A percentile compares a stretch with the other conserved stretches of the same genome.
These are phyloP conservation scores for Burhinus oedicnemus DNA, from an alignment of 2,113 vertebrate species.

Conservation along the genomic window DNA sequence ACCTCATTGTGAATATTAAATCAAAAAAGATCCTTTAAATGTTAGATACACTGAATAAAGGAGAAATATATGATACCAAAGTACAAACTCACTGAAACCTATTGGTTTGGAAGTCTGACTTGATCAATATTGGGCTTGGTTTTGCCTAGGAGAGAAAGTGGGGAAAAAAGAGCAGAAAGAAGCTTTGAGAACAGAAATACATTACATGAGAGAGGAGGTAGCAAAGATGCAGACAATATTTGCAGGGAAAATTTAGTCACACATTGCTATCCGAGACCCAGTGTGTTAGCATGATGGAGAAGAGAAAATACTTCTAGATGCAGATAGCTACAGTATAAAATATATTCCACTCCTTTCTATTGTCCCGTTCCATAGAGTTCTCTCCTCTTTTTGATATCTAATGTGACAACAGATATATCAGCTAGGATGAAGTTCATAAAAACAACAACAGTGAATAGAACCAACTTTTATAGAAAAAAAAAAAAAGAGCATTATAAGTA, in stretches of 20 bases:
- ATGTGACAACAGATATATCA: background rate
- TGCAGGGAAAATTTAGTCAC: background rate
- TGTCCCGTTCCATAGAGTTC: background rate
- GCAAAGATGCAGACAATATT: background rate
- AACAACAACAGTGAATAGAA: background rate
- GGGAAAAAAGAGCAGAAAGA: background rate
- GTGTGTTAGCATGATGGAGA: background rate
- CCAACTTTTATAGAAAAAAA: background rate
- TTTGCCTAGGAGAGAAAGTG: background rate
- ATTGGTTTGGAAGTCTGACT: background rate
- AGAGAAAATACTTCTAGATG: background rate
- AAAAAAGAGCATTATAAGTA: constrained; percentile 6
- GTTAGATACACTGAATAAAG: background rate
- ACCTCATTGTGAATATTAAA: background rate
- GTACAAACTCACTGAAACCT: background rate
- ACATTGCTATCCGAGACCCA: background rate
- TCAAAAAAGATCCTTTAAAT: background rate
- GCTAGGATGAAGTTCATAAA: background rate
- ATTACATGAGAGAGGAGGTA: background rate
- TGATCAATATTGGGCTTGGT: background rate
- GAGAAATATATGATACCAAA: background rate
- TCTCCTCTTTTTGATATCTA: background rate
- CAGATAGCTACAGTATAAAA: background rate
- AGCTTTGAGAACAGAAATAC: background rate
- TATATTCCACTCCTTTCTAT: background rate